These are phyloP conservation scores for Drymonia ruficornis DNA, from an alignment of 2,888 invertebrate species.

Conservation along the genomic window DNA sequence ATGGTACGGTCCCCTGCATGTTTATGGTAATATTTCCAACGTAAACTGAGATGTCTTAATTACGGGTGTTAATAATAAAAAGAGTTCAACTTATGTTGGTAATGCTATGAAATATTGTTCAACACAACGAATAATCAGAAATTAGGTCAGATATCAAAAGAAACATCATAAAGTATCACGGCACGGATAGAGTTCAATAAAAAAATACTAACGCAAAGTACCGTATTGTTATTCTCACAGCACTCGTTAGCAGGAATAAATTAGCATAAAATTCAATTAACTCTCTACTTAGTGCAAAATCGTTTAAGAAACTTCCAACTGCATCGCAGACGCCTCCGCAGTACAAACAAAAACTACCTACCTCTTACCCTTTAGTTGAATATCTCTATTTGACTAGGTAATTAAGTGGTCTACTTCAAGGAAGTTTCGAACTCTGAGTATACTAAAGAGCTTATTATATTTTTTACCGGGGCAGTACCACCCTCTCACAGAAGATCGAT, in stretches of 20 bases:
- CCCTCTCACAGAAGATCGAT: too few species aligned
- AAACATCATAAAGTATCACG: background rate
- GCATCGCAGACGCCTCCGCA: slow-evolving; percentile 12
- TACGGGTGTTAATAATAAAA: too few species aligned
- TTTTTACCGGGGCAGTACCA: background rate
- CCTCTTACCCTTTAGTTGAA: slow-evolving; percentile 9
- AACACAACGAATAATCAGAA: too few species aligned
- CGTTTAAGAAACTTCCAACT: slow-evolving; percentile 49
- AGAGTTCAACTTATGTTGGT: too few species aligned
- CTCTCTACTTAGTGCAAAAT: slow-evolving; percentile 53
- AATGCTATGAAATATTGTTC: too few species aligned
- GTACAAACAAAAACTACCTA: slow-evolving; percentile 28
- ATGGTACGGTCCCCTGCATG: too few species aligned
- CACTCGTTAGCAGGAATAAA: slow-evolving; percentile 57
- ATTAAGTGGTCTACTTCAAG: slow-evolving; percentile 26
- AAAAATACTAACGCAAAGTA: slow-evolving; percentile 13
- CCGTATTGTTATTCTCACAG: slow-evolving; percentile 38
- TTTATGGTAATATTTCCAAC: too few species aligned
- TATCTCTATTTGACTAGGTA: slow-evolving; percentile 30
- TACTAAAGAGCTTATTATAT: slow-evolving; percentile 3
- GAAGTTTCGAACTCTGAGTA: slow-evolving; percentile 10
- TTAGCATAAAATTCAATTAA: slow-evolving; percentile 64
- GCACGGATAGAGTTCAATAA: background rate
- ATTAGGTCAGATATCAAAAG: background rate
- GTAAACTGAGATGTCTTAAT: too few species aligned